Conservation (phyloP, 1,140 invertebrate species). For the Sitodiplosis mosellana region DNA sequence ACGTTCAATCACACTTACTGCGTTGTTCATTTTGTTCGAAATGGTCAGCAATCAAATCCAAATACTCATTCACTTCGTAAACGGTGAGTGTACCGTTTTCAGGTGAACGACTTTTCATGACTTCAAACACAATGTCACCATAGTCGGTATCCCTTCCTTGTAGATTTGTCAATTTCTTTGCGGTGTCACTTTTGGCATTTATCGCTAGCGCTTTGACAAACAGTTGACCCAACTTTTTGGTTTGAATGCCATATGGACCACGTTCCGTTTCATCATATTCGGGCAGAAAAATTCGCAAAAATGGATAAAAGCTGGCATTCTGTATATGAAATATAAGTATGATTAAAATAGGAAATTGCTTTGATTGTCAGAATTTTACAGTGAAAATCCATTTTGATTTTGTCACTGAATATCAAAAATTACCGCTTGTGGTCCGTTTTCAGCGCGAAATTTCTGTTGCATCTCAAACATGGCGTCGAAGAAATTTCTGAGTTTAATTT, state of each 20-base stretch:
- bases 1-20: slow-evolving; percentile 11
- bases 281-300: slow-evolving; percentile 53
- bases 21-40: slow-evolving; percentile 31
- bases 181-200: slow-evolving; percentile 29
- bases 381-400: too few relatives aligned
- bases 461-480: too few relatives aligned
- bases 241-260: slow-evolving; percentile 42
- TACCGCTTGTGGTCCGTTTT: too few relatives aligned
- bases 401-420: too few relatives aligned
- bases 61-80: slow-evolving; percentile 42
- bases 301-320: slow-evolving; percentile 41
- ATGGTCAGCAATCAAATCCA: slow-evolving; percentile 46
- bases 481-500: too few relatives aligned
- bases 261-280: slow-evolving; percentile 40
- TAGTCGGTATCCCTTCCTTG: slow-evolving; percentile 40
- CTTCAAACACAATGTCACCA: slow-evolving; percentile 46
- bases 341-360: too few relatives aligned
- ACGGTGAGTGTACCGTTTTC: slow-evolving; percentile 30
- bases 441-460: too few relatives aligned
- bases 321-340: not conserved
- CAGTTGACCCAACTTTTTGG: slow-evolving; percentile 44
- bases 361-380: too few relatives aligned
- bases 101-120: slow-evolving; percentile 44
- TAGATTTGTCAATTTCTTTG: slow-evolving; percentile 32
- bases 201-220: too few relatives aligned